Base-by-base conservation (phyloP, 2,888 invertebrate species). In the Encarsia formosa region DNA sequence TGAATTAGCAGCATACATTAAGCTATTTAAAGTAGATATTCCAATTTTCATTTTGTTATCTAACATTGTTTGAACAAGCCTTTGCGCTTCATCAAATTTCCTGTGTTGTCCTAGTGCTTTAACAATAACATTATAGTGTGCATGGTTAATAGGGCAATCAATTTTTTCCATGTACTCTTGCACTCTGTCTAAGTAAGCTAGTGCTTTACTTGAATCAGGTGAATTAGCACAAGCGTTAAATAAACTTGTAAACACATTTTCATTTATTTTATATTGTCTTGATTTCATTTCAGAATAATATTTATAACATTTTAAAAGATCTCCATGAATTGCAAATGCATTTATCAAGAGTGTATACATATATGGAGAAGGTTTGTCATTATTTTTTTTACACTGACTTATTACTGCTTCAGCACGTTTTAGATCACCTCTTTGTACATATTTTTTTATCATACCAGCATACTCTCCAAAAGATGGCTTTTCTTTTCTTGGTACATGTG, bases 191-290 rank as follows among this genome's bases (percentile, higher is more conserved):
- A 57, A 43, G 43, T 57, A 57, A 8, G 24, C 16, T 15, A 93
- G 70, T 1, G 88, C 91, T 72, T 87, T 83, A 34, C 75, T 69
- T 6, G 35, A 48, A 75, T 81, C 81, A 0, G 88, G 87, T 51
- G 86, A 86, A 69, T 90, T 88, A 0, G 91, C 84, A 73, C 94
- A 95, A 2, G 91, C 88, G 75, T 92, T 90, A 68, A 97, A 88
- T 23, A 97, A 77, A 54, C 87, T 87, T 0, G 92, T 92, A 65
- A 91, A 92, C 0, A 87, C 86, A 16, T 86, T 84, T 0, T 80
- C 82, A 22, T 83, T 85, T 0, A 85, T 83, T 58, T 78, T 77
- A 1, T 92, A 69, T 0, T 81, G 84, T 35, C 86, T 77, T 65
- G 83, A 82, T 65, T 88, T 90, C 90, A 95, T 90, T 70, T 86